These are phyloP conservation scores for Lepidocyrtoides sp. DNA, from an alignment of 2,888 invertebrate genomes.

Conservation along the genomic window DNA sequence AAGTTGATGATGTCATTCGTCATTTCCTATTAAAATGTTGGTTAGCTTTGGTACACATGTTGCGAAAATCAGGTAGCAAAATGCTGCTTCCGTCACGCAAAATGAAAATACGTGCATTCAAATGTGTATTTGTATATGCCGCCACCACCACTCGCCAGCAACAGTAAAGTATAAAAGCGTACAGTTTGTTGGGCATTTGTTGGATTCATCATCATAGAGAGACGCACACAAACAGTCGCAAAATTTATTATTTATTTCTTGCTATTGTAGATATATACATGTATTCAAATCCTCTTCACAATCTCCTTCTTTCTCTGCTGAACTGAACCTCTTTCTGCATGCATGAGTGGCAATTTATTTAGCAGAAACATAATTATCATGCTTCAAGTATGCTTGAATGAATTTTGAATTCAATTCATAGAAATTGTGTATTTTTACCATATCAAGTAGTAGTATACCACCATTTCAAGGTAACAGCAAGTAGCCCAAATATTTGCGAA, in stretches of 20 bases:
- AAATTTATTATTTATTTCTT: conserved; percentile 20
- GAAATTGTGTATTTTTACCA: not conserved
- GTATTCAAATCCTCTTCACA: conserved; percentile 34
- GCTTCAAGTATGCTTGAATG: conserved; percentile 77
- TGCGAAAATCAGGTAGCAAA: conserved; percentile 50
- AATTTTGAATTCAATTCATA: conserved; percentile 57
- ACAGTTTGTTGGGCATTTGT: too few species aligned
- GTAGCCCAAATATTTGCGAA: too few species aligned
- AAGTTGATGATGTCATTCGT: conserved; percentile 66
- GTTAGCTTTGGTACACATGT: not conserved
- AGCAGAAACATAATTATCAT: conserved; percentile 72
- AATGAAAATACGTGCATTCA: conserved; percentile 14
- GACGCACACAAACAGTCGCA: not conserved
- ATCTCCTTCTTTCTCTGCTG: conserved; percentile 17
- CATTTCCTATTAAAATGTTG: conserved; percentile 56
- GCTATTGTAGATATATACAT: too few species aligned
- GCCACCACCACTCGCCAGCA: not conserved
- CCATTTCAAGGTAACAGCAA: too few species aligned
- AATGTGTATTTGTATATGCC: not conserved
- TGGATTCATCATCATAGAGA: not conserved
- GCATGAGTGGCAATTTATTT: conserved; percentile 77
- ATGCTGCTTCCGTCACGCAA: conserved; percentile 59
- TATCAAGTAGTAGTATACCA: too few species aligned
- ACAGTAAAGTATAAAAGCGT: too few species aligned
- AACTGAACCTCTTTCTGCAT: conserved; percentile 55